Base-by-base conservation (phyloP, 1,140 invertebrate species). In the Cydia splendana region DNA sequence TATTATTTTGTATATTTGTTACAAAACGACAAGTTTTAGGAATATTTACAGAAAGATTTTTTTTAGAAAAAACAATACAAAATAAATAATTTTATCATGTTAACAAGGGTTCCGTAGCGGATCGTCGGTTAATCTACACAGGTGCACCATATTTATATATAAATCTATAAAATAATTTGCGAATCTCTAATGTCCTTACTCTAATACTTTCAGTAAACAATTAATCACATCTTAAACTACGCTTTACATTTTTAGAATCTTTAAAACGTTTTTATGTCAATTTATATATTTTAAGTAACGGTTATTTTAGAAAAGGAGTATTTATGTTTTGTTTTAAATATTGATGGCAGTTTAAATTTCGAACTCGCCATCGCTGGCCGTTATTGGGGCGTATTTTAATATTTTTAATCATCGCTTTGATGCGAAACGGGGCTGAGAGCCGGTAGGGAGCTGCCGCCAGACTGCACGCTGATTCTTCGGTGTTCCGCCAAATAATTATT, bases 401-500 rank as follows among this genome's bases (percentile, higher is more conserved):
- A n/a, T n/a, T 76, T 82, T 90, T 93, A 91, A 75, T 92, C 91
- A 91, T 91, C 91, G 91, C 91, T 93, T 82, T 93, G 91, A 88
- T 91, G 91, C 85, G 91, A 93, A 79, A 89, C 87, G 75, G 91
- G 91, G 85, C 91, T 93, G 90, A 93, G 91, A 18, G 91, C 91
- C 76, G 92, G 91, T 81, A 93, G 85, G 79, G 91, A 93, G 86
- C 92, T 91, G 79, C 91, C 90, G 79, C 90, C 92, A 77, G 92
- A 93, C 88, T 94, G 93, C 83, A 94, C 92, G 91, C 93, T 94
- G 93, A 94, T 94, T 86, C 93, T 93, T 85, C 93, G 90, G 86
- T 94, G 93, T 86, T 94, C 93, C 84, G 93, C 93, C 93, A 94
- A 93, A 93, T 93, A 94, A 94, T 94, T 94, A 93, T 94, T 94